Base-by-base conservation (phyloP, 2,888 invertebrate genomes). In the Ashinkailepas kermadecensis region DNA sequence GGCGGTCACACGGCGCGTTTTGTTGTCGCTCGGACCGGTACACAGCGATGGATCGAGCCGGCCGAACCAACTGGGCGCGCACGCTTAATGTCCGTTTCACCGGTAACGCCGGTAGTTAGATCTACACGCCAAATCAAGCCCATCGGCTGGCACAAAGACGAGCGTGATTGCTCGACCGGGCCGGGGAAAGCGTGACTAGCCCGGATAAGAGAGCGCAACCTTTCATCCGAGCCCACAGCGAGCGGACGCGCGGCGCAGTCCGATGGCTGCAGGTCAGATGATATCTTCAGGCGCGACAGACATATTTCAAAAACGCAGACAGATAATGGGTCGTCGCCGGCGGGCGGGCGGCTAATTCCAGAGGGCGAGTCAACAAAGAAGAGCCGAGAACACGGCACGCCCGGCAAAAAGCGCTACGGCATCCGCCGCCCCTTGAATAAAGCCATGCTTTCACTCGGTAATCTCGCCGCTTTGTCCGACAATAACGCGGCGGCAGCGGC, bases 301-400 rank as follows among this genome's bases (percentile, higher is more conserved):
- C 70, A 70, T 70, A 70, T 70, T 70, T 70, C 70, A 70, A 70
- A 70, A 70, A 70, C 70, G 25, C 70, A 15, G 70, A 70, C 70
- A 70, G 70, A 12, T 70, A 70, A 70, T 23, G 70, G 70, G 0
- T 15, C 39, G 39, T 13, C 70, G 70, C 15, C 15, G 39, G 70
- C 25, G 15, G 39, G 13, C 70, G 2, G 1, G 15, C 70, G 70
- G 15, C 70, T 70, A 25, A 25, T 25, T 70, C 11, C 39, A 4
- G 15, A 25, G 70, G 15, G 0, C 15, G 15, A 39, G 70, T 70
- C 70, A 70, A 70, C 70, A 70, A 39, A 13, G 70, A 15, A 15
- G 39, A 8, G 15, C 70, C 70, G 70, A 21, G 70, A 23, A 39
- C 70, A 23, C 67, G 39, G 15, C 70, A 9, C 65, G 10, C 13